Evolutionary conservation across 1,140 invertebrate species (phyloP).

Genomic region (Brachionus koreanus): DNA sequence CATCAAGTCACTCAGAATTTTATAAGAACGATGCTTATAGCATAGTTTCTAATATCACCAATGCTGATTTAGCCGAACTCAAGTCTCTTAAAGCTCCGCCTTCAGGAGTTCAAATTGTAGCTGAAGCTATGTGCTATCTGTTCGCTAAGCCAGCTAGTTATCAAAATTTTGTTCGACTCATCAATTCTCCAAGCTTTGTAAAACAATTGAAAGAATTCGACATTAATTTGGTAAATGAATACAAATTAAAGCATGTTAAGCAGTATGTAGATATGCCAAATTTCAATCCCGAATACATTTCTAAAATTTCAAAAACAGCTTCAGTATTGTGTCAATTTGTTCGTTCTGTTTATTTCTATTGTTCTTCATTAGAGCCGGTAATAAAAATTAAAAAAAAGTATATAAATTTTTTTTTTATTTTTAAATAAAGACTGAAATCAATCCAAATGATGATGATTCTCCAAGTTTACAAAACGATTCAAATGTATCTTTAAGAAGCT

Average conservation of each 20-base stretch:
- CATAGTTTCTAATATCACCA: background rate
- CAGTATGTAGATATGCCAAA: background rate
- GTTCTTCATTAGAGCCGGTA: background rate
- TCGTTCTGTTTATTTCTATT: background rate
- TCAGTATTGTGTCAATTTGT: background rate
- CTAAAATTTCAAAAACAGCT: background rate
- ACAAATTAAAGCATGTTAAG: background rate
- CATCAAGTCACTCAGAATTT: background rate
- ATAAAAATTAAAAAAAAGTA: too few species aligned
- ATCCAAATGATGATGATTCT: background rate
- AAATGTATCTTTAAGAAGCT: background rate
- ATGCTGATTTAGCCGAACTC: background rate
- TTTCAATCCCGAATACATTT: background rate
- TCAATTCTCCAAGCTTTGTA: background rate
- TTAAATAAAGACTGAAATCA: background rate
- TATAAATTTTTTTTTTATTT: background rate
- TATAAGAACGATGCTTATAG: background rate
- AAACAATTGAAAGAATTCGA: background rate
- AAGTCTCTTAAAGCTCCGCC: background rate
- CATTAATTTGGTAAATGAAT: background rate
- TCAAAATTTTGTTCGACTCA: constrained; percentile 1
- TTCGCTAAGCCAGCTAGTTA: background rate
- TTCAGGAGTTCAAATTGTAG: background rate
- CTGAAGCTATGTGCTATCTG: constrained; percentile 1
- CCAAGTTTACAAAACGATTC: background rate